These are phyloP conservation scores for Elgaria multicarinata DNA, from an alignment of 2,113 vertebrate genomes.

Conservation along the genomic window DNA sequence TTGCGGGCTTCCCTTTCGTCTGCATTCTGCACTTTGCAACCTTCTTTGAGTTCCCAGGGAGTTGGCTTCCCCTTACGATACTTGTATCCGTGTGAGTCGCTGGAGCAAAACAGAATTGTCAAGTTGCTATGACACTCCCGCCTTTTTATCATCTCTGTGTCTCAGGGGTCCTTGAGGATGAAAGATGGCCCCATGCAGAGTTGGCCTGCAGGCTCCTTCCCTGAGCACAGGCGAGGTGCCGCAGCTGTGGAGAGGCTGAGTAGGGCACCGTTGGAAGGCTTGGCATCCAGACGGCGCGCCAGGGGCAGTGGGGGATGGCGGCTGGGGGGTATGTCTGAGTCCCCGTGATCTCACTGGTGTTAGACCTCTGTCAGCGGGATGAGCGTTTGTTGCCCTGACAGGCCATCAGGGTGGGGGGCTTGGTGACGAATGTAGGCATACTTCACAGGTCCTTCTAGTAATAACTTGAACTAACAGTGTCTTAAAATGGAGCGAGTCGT, in stretches of 20 bases:
- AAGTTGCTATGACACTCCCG: not conserved
- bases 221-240: not conserved
- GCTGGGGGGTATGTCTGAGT: conserved; percentile 3
- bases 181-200: not conserved
- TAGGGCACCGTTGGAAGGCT: not conserved
- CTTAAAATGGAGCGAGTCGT: conserved; percentile 38
- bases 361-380: conserved; percentile 24
- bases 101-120: not conserved
- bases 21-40: not conserved
- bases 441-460: conserved; percentile 38
- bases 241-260: not conserved
- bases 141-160: rapidly evolving
- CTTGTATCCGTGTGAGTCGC: too few species aligned
- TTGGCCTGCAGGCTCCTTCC: not conserved
- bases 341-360: conserved; percentile 12
- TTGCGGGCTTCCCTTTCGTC: too few species aligned
- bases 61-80: not conserved
- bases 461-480: conserved; percentile 59
- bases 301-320: not conserved
- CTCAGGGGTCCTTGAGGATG: rapidly evolving
- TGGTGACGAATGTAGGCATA: conserved; percentile 6
- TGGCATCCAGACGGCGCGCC: not conserved
- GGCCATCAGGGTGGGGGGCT: conserved; percentile 29
- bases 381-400: conserved; percentile 38
- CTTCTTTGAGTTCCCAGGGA: too few species aligned